A percentile compares a stretch with the other conserved stretches of the same genome.
Evolutionary conservation across 2,797 vertebrate species (phyloP).

Genomic region (Liasis olivaceus): DNA sequence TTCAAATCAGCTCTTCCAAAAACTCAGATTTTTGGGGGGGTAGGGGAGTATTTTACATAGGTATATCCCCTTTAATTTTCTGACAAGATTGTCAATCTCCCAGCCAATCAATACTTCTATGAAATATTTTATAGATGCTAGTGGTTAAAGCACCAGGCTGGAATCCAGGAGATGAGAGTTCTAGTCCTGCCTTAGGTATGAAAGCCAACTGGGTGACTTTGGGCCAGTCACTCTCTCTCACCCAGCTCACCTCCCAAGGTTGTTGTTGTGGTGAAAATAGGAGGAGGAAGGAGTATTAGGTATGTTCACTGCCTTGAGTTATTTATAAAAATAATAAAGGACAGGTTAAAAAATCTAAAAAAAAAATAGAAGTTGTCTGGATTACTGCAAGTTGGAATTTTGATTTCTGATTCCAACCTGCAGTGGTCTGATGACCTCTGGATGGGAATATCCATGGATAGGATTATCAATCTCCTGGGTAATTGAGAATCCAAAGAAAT

Average conservation of each 20-base stretch:
- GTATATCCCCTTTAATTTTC: background rate
- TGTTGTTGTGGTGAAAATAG: too few species aligned
- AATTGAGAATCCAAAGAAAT: background rate
- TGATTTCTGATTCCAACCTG: background rate
- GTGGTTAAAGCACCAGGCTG: too few species aligned
- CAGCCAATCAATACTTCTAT: background rate
- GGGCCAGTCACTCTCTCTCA: too few species aligned
- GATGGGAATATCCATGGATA: background rate
- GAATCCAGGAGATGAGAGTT: too few species aligned
- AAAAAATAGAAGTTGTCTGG: background rate
- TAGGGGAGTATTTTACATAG: background rate
- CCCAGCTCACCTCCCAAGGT: too few species aligned
- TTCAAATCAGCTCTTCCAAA: background rate
- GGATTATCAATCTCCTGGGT: background rate
- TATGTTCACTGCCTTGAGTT: too few species aligned
- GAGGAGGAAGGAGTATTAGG: too few species aligned
- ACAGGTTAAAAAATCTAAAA: too few species aligned
- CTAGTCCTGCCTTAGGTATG: too few species aligned
- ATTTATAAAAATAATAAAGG: too few species aligned
- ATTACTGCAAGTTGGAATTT: background rate
- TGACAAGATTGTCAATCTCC: background rate
- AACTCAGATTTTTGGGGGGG: background rate
- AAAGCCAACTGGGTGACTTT: too few species aligned
- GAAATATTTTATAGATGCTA: background rate
- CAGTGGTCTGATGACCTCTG: background rate